Evolutionary conservation across 2,888 invertebrate genomes (phyloP).

Genomic region (Megamerina dolium): DNA sequence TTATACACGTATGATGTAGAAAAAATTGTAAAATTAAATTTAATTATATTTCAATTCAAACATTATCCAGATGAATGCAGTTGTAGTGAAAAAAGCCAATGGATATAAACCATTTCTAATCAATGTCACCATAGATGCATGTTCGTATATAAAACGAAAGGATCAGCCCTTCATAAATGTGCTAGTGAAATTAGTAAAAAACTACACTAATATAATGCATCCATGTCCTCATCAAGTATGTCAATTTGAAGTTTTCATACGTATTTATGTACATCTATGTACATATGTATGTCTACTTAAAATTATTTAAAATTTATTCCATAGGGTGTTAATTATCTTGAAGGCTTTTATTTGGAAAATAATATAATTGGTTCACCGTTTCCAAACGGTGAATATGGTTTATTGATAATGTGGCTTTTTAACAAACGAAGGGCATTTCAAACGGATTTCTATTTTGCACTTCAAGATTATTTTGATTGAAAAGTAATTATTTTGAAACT

Average conservation of each 20-base stretch:
- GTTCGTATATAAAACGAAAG: neutral
- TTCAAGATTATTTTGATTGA: too few relatives aligned
- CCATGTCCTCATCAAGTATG: constrained; percentile 2
- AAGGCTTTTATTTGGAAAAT: neutral
- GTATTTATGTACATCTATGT: too few relatives aligned
- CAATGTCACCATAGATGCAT: constrained; percentile 1
- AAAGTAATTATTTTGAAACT: too few relatives aligned
- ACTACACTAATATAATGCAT: constrained; percentile 8
- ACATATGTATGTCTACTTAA: too few relatives aligned
- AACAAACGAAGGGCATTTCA: neutral
- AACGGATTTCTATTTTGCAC: neutral
- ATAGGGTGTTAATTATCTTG: constrained; percentile 1
- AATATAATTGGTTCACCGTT: neutral
- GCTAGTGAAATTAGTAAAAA: neutral
- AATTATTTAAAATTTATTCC: too few relatives aligned
- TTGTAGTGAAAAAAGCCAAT: constrained; percentile 1
- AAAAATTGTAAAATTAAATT: too few relatives aligned
- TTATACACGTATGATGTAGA: too few relatives aligned
- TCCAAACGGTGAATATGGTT: neutral
- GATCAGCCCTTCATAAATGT: constrained; percentile 3
- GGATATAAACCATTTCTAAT: constrained; percentile 7
- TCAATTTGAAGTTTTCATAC: too few relatives aligned
- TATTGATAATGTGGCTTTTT: neutral
- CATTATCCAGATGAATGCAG: neutral
- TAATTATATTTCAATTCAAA: too few relatives aligned